Conservation (phyloP, 2,113 vertebrate genomes). For the Crocuta crocuta region DNA sequence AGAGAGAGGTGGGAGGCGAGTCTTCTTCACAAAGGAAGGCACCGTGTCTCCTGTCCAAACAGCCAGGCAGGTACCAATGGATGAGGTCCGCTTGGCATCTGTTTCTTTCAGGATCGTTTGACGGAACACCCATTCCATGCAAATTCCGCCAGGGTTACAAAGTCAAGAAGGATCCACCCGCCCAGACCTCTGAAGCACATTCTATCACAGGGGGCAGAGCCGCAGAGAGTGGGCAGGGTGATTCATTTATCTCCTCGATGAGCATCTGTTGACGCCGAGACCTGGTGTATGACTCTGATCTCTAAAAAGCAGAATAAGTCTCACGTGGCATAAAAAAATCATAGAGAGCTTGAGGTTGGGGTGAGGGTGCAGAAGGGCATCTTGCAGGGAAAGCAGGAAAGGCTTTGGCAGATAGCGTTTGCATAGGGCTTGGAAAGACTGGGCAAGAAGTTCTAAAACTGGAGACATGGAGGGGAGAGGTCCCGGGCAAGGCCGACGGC, state of each 20-base stretch:
- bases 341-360: background rate
- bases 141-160: background rate
- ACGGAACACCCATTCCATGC: background rate
- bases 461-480: rapidly evolving
- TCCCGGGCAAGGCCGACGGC: background rate
- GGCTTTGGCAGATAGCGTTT: background rate
- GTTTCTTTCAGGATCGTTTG: background rate
- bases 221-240: rapidly evolving
- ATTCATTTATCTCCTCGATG: rapidly evolving
- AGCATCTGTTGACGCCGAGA: background rate
- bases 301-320: background rate
- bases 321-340: background rate
- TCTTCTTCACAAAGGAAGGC: background rate
- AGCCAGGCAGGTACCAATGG: background rate
- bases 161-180: rapidly evolving
- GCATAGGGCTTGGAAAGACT: background rate
- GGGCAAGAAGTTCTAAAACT: background rate
- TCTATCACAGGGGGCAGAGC: background rate
- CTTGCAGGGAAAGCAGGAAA: background rate
- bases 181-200: background rate
- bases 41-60: background rate
- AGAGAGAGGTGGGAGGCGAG: background rate
- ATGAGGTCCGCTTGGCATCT: background rate
- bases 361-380: background rate
- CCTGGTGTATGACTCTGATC: background rate